phyloP scores from a whole-genome alignment of 2,797 vertebrate species.

The Myotis vivesi region DNA sequence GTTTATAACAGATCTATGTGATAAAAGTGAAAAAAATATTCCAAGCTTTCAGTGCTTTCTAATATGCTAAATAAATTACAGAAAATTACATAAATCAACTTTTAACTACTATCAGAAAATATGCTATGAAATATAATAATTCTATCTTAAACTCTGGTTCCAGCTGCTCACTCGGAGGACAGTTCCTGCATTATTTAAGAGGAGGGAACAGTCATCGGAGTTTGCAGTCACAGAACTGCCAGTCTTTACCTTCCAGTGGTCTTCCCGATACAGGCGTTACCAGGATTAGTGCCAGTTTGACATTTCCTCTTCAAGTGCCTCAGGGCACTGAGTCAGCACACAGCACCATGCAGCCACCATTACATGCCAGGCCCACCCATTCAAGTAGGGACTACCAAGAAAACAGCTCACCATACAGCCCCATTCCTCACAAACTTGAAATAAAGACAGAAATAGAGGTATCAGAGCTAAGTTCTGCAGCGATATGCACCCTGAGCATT shows the following conservation, averaged over 20 bases:
- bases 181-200: not conserved
- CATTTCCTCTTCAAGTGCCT: not conserved
- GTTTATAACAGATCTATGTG: not conserved
- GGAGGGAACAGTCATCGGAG: not conserved
- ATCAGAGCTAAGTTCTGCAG: not conserved
- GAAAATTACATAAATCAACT: not conserved
- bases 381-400: not conserved
- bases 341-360: rapidly evolving
- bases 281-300: not conserved
- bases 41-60: not conserved
- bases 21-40: not conserved
- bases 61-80: not conserved
- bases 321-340: not conserved
- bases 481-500: no score
- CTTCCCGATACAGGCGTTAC: rapidly evolving
- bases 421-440: not conserved
- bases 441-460: not conserved
- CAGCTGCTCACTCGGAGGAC: not conserved
- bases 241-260: not conserved
- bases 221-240: not conserved
- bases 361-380: not conserved
- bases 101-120: not conserved
- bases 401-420: not conserved
- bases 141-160: not conserved
- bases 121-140: not conserved